A percentile compares a stretch with the other conserved stretches of the same genome.
Conservation (phyloP, 2,113 vertebrate species). For the Illadopsis cleaveri region DNA sequence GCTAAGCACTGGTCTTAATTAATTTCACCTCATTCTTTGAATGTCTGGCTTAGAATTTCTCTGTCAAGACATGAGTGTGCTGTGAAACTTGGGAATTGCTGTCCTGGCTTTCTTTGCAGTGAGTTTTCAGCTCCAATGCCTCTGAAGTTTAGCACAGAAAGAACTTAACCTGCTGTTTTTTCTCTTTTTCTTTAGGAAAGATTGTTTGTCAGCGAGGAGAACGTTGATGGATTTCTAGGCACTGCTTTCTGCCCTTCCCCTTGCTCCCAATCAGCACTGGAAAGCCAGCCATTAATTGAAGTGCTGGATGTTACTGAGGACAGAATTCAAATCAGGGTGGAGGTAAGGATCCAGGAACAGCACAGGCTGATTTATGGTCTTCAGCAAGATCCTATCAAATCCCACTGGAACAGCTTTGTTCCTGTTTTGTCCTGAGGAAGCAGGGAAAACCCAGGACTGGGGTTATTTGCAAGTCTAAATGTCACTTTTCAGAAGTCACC, state of each 20-base stretch:
- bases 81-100: not conserved
- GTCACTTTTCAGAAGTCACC: not conserved
- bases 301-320: conserved; percentile 72
- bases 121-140: not conserved
- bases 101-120: not conserved
- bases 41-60: not conserved
- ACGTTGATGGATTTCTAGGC: conserved; percentile 72
- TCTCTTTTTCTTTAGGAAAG: conserved; percentile 71
- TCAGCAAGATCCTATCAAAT: not conserved
- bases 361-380: not conserved
- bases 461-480: not conserved
- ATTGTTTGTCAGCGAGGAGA: conserved; percentile 77
- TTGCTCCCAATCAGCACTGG: not conserved
- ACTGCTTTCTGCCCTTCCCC: conserved; percentile 13
- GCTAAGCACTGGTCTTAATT: not conserved
- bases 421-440: not conserved
- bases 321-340: conserved; percentile 71
- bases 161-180: not conserved
- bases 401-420: not conserved
- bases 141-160: not conserved
- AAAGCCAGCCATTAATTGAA: conserved; percentile 65
- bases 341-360: conserved; percentile 65
- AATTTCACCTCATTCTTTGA: not conserved
- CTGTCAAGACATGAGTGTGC: not conserved
- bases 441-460: not conserved